These are phyloP conservation scores for Papio anubis DNA, from an alignment of 2,113 vertebrate species.

Conservation along the genomic window DNA sequence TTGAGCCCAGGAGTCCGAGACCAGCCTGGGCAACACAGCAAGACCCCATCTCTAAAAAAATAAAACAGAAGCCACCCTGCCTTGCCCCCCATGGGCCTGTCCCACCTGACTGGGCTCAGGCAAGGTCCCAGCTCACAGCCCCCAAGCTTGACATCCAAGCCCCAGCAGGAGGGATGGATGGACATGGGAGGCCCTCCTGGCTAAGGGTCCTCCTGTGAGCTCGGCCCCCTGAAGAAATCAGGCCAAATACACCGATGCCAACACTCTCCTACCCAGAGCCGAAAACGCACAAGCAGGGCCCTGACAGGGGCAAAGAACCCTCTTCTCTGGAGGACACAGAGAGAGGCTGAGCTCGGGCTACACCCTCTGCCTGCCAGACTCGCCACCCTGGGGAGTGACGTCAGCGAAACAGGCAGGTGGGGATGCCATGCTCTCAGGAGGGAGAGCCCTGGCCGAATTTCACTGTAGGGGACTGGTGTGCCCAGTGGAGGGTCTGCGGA, in stretches of 20 bases:
- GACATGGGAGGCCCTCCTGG: too few relatives aligned
- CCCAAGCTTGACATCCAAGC: background rate
- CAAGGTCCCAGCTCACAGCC: background rate
- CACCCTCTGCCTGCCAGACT: background rate
- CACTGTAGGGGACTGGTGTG: too few relatives aligned
- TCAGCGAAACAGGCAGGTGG: conserved; percentile 6
- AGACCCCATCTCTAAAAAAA: too few relatives aligned
- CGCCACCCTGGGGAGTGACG: fast-evolving
- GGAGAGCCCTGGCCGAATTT: background rate
- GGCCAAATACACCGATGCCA: background rate
- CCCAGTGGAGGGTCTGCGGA: background rate
- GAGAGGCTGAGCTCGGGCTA: too few relatives aligned
- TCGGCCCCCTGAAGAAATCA: background rate
- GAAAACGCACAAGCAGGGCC: background rate
- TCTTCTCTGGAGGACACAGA: background rate
- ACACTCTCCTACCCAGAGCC: background rate
- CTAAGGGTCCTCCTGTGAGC: background rate
- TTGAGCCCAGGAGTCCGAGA: too few relatives aligned
- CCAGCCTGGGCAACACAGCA: too few relatives aligned
- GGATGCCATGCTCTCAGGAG: background rate
- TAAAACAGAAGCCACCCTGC: too few relatives aligned
- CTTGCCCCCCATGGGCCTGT: background rate
- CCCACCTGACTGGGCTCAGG: background rate
- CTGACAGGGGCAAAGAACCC: background rate
- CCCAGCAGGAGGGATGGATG: background rate